Percentiles rank a stretch among this genome's conserved stretches.
These are phyloP conservation scores for Mesocricetus auratus DNA, from an alignment of 2,113 vertebrate genomes.

Conservation along the genomic window DNA sequence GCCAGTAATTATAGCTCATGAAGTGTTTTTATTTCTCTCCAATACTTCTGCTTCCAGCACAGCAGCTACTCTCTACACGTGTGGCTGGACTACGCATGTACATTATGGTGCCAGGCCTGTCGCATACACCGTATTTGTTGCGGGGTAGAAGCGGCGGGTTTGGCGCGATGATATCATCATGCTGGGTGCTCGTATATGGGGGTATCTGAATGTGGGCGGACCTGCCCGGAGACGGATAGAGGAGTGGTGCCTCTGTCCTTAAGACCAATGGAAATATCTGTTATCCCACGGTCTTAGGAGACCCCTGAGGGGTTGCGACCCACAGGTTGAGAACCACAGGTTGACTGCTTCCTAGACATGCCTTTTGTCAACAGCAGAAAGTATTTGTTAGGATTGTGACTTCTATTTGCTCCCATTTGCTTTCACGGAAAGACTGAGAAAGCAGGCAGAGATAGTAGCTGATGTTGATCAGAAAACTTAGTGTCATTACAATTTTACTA, in stretches of 20 bases:
- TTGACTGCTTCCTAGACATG: background rate
- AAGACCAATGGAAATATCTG: background rate
- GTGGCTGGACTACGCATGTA: background rate
- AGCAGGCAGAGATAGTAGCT: background rate
- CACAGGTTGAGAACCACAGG: background rate
- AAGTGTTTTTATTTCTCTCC: background rate
- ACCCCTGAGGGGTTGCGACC: background rate
- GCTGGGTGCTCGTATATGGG: background rate
- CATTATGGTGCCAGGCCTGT: background rate
- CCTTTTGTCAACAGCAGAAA: background rate
- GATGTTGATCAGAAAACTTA: constrained; percentile 15
- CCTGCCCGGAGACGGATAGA: background rate
- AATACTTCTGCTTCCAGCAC: background rate
- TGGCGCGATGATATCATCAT: background rate
- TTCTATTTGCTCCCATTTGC: background rate
- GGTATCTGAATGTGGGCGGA: background rate
- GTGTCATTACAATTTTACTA: background rate
- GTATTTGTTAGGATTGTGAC: background rate
- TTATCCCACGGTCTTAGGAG: background rate
- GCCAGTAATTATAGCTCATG: background rate
- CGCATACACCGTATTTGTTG: background rate
- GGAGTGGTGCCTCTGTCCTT: background rate
- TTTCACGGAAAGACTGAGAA: background rate
- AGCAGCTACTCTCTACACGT: background rate
- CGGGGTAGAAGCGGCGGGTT: background rate